Evolutionary conservation across 2,113 vertebrate genomes (phyloP), one percentile per base, ranked within the genome.

Genomic region (Ancistrus triradiatus): DNA sequence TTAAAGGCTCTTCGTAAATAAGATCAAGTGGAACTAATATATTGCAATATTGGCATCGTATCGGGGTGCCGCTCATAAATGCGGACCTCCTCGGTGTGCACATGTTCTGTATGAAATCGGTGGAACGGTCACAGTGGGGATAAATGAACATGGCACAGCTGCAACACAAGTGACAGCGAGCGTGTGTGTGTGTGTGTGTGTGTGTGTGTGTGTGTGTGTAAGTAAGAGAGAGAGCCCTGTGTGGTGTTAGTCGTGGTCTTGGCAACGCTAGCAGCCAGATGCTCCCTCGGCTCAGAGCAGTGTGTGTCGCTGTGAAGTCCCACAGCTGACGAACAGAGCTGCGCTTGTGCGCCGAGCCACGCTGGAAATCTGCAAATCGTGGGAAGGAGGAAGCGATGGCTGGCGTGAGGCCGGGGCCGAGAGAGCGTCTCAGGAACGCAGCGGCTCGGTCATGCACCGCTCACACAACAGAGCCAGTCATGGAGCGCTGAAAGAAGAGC

Each of bases 251-350:
- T 68, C 51, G 22, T 55, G 40, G 51, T 64, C 56, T 63, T 69
- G 62, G 71, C 71, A 66, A 33, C 21, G 27, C 56, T 50, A 65
- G 49, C 44, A 69, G 60, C 63, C 68, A 74, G 67, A 74, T 70
- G 72, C 72, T 70, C 51, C 52, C 66, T 47, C 24, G 28, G 42
- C 66, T 58, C 66, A 53, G 58, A 53, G 69, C 69, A 56, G 60
- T 59, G 53, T 40, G 60, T 49, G 50, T 55, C 49, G 19, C 61
- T 66, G 56, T 52, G 27, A 63, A 57, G 50, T 33, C 37, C 63
- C 68, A 66, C 70, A 76, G 74, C 74, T 76, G 74, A 59, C 69
- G 52, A 73, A 76, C 70, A 76, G 70, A 73, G 70, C 62, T 6
- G 61, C 25, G 50, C 65, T 76, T 76, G 70, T 76, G 74, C 25